Base-by-base conservation (phyloP, 2,113 vertebrate species). In the Xyliphius kryptos region DNA sequence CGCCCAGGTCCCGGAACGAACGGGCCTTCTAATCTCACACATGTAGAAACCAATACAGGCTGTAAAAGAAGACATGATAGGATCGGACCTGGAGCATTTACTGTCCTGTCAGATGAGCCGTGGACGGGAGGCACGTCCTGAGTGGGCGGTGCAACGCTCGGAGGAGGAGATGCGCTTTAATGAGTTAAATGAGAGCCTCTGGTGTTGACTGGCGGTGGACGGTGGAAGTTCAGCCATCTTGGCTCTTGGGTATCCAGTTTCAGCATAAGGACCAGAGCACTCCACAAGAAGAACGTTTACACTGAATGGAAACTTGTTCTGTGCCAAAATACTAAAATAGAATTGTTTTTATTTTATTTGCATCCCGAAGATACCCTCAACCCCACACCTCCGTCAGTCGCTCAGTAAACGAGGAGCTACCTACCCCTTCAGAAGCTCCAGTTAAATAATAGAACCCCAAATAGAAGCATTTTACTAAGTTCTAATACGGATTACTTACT, bases 1-100 rank as follows among this genome's bases (percentile, higher is more conserved):
- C 89, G 71, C 85, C 83, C 85, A 74, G 87, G 90, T 91, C 90
- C 90, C 82, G 90, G 53, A 82, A 94, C 90, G 83, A 85, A 79
- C 83, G 84, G 90, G 90, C 19, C 70, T 80, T 79, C 66, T 61
- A 9, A 60, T 53, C 26, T 32, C 12, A 47, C 69, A 54, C 16
- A 16, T 47, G 56, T 20, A 41, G 38, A 20, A 19, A 5, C 46
- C 12, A 46, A 67, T 44, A 13, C 40, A 0, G 46, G 19, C 14
- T 63, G 68, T 74, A 26, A 32, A 26, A 32, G 1, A 14, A n/a
- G 12, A 70, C 61, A 52, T 6, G 17, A 1, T 14, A 3, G 41
- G 44, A 6, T 3, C 2, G 16, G 13, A 9, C 36, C 12, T n/a
- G 13, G n/a, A n/a, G 5, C 43, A 3, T 5, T 41, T 9, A 7